Evolutionary conservation across 2,797 vertebrate species (phyloP).

Genomic region (Champsocephalus gunnari): DNA sequence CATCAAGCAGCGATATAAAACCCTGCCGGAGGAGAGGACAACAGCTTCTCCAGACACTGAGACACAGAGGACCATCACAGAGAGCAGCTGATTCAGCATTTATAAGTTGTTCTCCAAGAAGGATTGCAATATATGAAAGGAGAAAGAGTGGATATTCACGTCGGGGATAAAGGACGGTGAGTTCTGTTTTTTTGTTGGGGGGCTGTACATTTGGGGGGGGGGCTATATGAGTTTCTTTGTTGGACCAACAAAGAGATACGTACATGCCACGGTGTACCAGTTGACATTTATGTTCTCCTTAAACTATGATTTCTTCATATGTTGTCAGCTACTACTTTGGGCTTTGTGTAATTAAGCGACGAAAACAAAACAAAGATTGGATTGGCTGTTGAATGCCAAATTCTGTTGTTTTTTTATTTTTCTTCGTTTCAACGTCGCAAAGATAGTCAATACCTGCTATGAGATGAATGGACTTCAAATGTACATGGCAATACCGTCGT

Average conservation of each 20-base stretch:
- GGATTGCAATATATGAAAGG: conserved; percentile 61
- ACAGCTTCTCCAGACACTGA: conserved; percentile 67
- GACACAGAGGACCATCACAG: conserved; percentile 35
- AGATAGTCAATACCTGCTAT: neutral
- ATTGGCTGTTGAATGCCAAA: neutral
- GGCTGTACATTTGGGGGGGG: neutral
- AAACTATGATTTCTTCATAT: fast-evolving
- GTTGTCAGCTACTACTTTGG: neutral
- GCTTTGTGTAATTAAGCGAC: fast-evolving
- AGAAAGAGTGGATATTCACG: conserved; percentile 39
- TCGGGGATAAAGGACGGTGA: conserved; percentile 60
- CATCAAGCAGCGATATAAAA: conserved; percentile 81
- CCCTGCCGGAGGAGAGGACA: conserved; percentile 66
- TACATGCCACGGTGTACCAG: neutral
- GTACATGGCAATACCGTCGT: neutral
- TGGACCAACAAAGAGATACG: conserved; percentile 34
- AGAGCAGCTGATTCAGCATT: conserved; percentile 14
- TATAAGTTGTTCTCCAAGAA: neutral
- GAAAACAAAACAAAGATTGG: neutral
- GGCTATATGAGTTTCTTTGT: conserved; percentile 65
- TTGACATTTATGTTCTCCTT: neutral
- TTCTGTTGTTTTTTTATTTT: neutral
- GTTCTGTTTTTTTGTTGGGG: conserved; percentile 20
- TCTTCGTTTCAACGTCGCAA: neutral
- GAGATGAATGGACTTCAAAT: neutral